Conservation (phyloP, 2,797 vertebrate species). For the Otolemur crassicaudatus region DNA sequence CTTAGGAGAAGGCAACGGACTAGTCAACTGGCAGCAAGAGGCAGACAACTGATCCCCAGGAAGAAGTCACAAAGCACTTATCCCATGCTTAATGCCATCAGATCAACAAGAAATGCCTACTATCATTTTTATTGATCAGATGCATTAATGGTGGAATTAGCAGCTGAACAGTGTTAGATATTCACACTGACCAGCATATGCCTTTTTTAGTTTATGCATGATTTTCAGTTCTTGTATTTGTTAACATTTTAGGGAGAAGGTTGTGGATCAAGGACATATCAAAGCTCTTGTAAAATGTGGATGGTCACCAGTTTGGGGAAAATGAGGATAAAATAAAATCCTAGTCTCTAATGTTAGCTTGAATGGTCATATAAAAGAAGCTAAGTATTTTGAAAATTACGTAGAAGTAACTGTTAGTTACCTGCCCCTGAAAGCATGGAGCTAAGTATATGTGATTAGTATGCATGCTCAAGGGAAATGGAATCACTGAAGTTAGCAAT, state of each 20-base stretch:
- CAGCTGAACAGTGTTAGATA: not conserved
- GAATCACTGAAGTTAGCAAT: not conserved
- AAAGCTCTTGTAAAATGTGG: not conserved
- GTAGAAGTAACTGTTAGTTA: not conserved
- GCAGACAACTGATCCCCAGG: not conserved
- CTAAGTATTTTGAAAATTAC: constrained; percentile 14
- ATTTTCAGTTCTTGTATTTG: not conserved
- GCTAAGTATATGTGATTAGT: not conserved
- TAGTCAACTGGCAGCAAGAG: not conserved
- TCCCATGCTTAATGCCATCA: not conserved
- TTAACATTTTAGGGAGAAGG: not conserved
- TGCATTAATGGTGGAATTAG: not conserved
- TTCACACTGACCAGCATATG: not conserved
- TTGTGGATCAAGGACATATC: not conserved
- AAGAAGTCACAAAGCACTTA: not conserved
- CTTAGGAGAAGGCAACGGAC: not conserved
- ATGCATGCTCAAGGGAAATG: not conserved
- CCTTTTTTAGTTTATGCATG: not conserved
- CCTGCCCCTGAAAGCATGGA: not conserved
- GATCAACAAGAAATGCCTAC: not conserved
- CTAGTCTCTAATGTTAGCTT: not conserved
- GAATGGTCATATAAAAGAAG: not conserved
- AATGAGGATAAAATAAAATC: not conserved
- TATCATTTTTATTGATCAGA: not conserved
- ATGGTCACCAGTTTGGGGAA: not conserved